Percentiles rank a stretch among this genome's conserved stretches.
Evolutionary conservation across 2,797 vertebrate genomes (phyloP).

Genomic region (Amphiprion clarkii): DNA sequence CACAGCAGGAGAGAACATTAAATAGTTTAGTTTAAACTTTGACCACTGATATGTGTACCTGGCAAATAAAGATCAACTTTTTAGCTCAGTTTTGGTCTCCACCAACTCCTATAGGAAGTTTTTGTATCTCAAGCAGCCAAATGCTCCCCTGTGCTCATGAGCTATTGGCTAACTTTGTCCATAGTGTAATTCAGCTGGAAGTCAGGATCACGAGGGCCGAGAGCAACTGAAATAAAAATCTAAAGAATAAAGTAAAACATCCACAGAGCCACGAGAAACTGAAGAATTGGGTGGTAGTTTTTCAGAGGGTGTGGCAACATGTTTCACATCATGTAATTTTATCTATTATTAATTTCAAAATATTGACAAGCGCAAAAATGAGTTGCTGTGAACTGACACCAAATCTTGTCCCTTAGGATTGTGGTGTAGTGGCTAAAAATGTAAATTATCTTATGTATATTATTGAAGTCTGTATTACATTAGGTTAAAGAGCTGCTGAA

Average conservation of each 20-base stretch:
- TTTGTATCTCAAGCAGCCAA: background rate
- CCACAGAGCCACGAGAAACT: background rate
- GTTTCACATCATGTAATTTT: slow-evolving; percentile 1
- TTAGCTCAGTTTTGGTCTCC: background rate
- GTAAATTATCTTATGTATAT: background rate
- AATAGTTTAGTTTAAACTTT: background rate
- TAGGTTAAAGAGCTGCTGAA: no score
- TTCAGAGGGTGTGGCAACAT: background rate
- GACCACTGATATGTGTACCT: background rate
- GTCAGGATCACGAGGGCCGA: background rate
- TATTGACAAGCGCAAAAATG: background rate
- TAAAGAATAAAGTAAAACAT: background rate
- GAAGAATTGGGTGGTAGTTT: background rate
- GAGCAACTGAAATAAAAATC: background rate
- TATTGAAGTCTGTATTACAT: no score
- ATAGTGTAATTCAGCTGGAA: background rate
- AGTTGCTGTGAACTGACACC: background rate
- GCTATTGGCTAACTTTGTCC: background rate
- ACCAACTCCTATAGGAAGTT: background rate
- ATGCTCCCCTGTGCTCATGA: background rate
- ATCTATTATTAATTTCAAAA: background rate
- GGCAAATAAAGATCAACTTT: background rate
- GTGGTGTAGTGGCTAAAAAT: background rate
- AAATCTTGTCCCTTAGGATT: background rate
- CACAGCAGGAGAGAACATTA: background rate